Base-by-base conservation (phyloP, 2,113 vertebrate genomes). In the Mugil cephalus region DNA sequence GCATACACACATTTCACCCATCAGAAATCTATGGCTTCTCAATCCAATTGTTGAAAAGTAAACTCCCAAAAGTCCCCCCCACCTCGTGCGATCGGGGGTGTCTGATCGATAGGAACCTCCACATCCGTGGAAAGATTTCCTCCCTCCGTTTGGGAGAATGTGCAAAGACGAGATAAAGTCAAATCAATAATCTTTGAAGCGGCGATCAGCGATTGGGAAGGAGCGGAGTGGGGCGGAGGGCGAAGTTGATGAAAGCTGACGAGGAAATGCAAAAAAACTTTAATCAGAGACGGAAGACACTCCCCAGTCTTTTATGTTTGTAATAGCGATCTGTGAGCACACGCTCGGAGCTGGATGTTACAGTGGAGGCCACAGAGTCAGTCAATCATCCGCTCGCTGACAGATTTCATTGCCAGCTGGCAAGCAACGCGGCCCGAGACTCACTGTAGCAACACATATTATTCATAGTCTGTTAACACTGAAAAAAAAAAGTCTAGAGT, bases 11-110 rank as follows among this genome's bases (percentile, higher is more conserved):
- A 65, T 47, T 30, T 53, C 64, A 74, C 52, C 50, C 82, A 86
- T 68, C 60, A 36, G 17, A 77, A 88, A 81, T 84, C 85, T 7
- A 77, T 85, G 79, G 40, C 74, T 45, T 66, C 71, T 36, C 65
- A 76, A 73, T 83, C 42, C 63, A 81, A 81, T 71, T 84, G 84
- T 36, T 73, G 18, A 79, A 80, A 77, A 77, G 53, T 63, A 63
- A 75, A 78, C 59, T 77, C 70, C 53, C 39, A 73, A 61, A 78
- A 51, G 67, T 73, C 77, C 54, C 36, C 19, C n/a, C n/a, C n/a
- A n/a, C n/a, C n/a, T n/a, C n/a, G n/a, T 3, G 46, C 4, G 21
- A 85, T 58, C n/a, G 10, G 9, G 5, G 10, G 12, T 47, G 13
- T 35, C 2, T 24, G 62, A 75, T 88, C 77, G 7, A 83, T 87